phyloP scores from a whole-genome alignment of 2,888 invertebrate species.

The Limnephilus auricula region DNA sequence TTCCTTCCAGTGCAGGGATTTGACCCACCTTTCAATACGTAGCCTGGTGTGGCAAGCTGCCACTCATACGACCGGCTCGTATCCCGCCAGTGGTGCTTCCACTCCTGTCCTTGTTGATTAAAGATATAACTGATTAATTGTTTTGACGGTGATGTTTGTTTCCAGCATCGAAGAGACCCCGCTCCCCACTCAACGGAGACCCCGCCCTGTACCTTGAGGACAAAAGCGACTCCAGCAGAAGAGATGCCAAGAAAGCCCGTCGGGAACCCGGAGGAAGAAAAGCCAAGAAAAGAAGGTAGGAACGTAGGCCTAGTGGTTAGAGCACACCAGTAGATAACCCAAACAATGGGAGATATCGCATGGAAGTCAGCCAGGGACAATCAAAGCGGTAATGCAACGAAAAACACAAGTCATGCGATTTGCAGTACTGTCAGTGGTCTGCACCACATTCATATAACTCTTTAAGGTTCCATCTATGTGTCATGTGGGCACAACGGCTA shows the following conservation, averaged over 20 bases:
- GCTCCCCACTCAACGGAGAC: constrained; percentile 63
- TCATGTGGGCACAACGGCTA: no score
- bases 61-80: no score
- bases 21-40: no score
- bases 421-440: no score
- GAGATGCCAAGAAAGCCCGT: constrained; percentile 62
- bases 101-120: neutral
- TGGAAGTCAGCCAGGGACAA: no score
- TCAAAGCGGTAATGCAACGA: no score
- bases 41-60: no score
- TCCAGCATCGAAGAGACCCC: constrained; percentile 56
- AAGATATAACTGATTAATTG: neutral
- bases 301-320: neutral
- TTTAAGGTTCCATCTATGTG: no score
- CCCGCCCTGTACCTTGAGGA: constrained; percentile 28
- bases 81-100: no score
- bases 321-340: neutral
- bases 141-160: neutral
- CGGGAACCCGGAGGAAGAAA: constrained; percentile 63
- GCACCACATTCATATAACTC: no score
- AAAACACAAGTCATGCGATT: no score
- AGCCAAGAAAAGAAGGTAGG: constrained; percentile 65
- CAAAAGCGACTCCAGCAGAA: constrained; percentile 34
- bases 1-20: no score
- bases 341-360: neutral